Percentiles rank a stretch among this genome's conserved stretches.
These are phyloP conservation scores for Meloidogyne hapla DNA, from an alignment of 1,140 invertebrate genomes.

Conservation along the genomic window DNA sequence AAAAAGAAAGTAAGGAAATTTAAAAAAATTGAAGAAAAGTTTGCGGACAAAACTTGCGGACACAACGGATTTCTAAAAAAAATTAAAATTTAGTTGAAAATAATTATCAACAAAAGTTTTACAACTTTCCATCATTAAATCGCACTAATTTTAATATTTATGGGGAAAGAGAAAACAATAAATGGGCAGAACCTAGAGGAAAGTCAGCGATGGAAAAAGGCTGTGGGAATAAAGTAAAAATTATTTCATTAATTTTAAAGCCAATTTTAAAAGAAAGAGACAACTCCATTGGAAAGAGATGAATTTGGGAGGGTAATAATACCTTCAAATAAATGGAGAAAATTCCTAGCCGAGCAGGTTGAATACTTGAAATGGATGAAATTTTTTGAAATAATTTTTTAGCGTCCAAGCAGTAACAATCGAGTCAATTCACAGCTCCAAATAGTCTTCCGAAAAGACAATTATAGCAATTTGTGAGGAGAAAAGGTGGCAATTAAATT, in stretches of 20 bases:
- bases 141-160: neutral
- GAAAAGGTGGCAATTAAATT: neutral
- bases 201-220: neutral
- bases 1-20: neutral
- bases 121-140: constrained; percentile 1
- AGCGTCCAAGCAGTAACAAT: neutral
- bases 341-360: neutral
- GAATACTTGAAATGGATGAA: neutral
- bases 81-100: neutral
- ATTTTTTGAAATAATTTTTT: neutral
- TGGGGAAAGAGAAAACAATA: neutral
- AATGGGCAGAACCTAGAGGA: neutral
- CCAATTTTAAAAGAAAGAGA: neutral
- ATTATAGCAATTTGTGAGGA: neutral
- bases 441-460: neutral
- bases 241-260: neutral
- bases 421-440: neutral
- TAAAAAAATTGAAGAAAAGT: neutral
- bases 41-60: no score
- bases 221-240: neutral
- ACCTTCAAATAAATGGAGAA: neutral
- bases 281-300: constrained; percentile 1
- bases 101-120: neutral
- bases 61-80: neutral
- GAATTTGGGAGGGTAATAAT: neutral